These are phyloP conservation scores for Euclidia mi DNA, from an alignment of 2,888 invertebrate genomes.

Conservation along the genomic window DNA sequence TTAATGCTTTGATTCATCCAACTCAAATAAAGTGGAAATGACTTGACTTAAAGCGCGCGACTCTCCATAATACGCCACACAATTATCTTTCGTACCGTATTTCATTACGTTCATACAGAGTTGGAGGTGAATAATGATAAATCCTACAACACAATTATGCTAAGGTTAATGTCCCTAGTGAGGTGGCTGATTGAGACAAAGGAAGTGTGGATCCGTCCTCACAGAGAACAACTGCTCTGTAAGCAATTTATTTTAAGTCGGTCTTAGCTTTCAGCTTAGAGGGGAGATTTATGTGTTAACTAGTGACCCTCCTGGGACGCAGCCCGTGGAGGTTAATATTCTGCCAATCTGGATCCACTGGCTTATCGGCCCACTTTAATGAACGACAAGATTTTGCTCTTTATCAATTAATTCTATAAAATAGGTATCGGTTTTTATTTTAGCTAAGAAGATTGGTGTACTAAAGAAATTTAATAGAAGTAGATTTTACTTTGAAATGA, in stretches of 20 bases:
- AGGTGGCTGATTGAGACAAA: slow-evolving; percentile 61
- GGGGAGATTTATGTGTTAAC: slow-evolving; percentile 23
- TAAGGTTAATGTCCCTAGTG: slow-evolving; percentile 69
- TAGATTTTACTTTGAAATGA: no score
- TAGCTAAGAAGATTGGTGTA: no score
- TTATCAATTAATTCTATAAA: neutral
- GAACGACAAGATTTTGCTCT: neutral
- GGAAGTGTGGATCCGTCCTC: slow-evolving; percentile 56
- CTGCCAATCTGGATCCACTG: slow-evolving; percentile 6
- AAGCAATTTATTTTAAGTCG: slow-evolving; percentile 38
- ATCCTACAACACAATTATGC: slow-evolving; percentile 53
- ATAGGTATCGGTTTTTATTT: no score
- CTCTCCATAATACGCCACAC: neutral
- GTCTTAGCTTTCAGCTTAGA: slow-evolving; percentile 26
- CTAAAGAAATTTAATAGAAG: no score
- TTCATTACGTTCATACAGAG: slow-evolving; percentile 14
- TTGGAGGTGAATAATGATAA: slow-evolving; percentile 54
- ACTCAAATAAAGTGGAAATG: no score
- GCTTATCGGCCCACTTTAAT: neutral
- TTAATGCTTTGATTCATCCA: no score
- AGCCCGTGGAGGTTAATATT: slow-evolving; percentile 12
- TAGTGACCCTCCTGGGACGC: slow-evolving; percentile 15
- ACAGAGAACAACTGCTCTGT: slow-evolving; percentile 39
- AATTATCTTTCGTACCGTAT: slow-evolving; percentile 8
- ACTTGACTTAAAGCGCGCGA: no score